These are phyloP conservation scores for Hirtodrosophila histrioides DNA, from an alignment of 2,888 invertebrate species.

Conservation along the genomic window DNA sequence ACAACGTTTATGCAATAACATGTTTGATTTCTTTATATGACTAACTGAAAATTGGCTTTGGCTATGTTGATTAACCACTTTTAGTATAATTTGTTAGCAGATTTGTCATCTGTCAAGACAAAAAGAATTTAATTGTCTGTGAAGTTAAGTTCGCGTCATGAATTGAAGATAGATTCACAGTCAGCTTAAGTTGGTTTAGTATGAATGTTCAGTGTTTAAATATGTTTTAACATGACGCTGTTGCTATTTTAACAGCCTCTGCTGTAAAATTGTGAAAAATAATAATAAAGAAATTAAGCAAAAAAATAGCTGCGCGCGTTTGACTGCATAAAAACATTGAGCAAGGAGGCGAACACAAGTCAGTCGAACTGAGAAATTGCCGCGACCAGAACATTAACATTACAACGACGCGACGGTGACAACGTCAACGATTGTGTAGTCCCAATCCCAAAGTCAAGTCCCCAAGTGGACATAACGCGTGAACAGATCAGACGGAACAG, in stretches of 20 bases:
- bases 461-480: slow-evolving; percentile 49
- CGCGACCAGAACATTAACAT: slow-evolving; percentile 71
- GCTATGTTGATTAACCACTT: no score
- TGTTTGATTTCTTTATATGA: no score
- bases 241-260: slow-evolving; percentile 18
- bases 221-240: not conserved
- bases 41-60: no score
- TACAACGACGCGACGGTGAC: slow-evolving; percentile 32
- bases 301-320: slow-evolving; percentile 55
- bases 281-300: slow-evolving; percentile 74
- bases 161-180: no score
- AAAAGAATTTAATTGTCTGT: no score
- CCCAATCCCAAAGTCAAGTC: slow-evolving; percentile 38
- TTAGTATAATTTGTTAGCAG: no score
- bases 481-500: slow-evolving; percentile 39
- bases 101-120: no score
- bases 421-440: slow-evolving; percentile 9
- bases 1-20: no score
- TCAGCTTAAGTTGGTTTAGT: no score
- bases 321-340: slow-evolving; percentile 80
- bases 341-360: slow-evolving; percentile 76
- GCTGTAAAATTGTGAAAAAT: slow-evolving; percentile 53
- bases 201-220: no score
- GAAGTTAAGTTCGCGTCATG: no score
- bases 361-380: slow-evolving; percentile 81